Evolutionary conservation across 2,113 vertebrate genomes (phyloP).

Genomic region (Furnarius figulus): DNA sequence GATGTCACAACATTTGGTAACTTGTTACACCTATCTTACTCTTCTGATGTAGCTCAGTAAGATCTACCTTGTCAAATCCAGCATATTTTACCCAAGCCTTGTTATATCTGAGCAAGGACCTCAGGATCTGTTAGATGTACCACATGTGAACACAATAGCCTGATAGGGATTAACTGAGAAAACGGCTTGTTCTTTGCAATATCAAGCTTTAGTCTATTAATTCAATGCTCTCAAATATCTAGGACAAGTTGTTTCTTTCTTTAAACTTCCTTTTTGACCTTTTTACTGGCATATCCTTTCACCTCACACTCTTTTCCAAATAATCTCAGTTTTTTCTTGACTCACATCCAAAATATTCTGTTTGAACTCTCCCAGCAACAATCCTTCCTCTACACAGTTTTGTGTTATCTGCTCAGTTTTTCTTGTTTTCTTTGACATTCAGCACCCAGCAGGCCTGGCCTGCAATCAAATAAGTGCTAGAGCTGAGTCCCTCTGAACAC

Average conservation of each 20-base stretch:
- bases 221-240: constrained; percentile 25
- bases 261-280: constrained; percentile 55
- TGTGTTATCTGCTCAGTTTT: constrained; percentile 35
- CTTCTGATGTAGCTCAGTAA: not conserved
- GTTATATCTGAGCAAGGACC: not conserved
- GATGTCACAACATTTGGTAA: not conserved
- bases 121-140: not conserved
- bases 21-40: not conserved
- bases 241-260: constrained; percentile 21
- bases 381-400: constrained; percentile 13
- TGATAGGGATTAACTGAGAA: not conserved
- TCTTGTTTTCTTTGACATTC: constrained; percentile 63
- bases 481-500: not conserved
- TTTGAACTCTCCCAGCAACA: constrained; percentile 62
- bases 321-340: constrained; percentile 51
- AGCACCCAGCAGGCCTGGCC: constrained; percentile 53
- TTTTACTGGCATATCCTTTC: not conserved
- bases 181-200: constrained; percentile 20
- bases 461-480: constrained; percentile 28
- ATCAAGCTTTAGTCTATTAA: not conserved
- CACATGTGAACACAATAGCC: not conserved
- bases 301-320: constrained; percentile 12
- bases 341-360: constrained; percentile 31
- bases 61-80: not conserved
- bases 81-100: not conserved